Base-by-base conservation (phyloP, 2,888 invertebrate genomes). In the Temnothorax unifasciatus region DNA sequence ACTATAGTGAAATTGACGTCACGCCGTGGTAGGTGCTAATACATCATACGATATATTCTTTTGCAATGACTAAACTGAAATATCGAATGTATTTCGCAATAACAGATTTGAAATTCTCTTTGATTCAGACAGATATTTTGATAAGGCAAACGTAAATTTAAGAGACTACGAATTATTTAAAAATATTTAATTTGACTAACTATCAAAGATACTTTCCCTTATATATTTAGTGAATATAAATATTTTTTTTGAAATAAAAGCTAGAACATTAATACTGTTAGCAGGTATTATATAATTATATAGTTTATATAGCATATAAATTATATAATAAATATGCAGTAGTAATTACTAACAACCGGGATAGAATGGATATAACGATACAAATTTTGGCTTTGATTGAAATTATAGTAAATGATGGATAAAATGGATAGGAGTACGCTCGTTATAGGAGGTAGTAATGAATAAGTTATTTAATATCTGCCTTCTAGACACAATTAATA, bases 1-100 rank as follows among this genome's bases (percentile, higher is more conserved):
- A 47, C 79, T 73, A 73, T 73, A 73, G 73, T 13, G 25, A 71
- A 81, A 81, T 61, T 44, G 59, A 71, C 47, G 79, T 71, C 73
- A 71, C 38, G 11, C 13, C 18, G 73, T 61, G 61, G 73, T 38
- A 61, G 38, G 18, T 50, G 34, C 47, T 81, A 81, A 81, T 81
- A 73, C 47, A 73, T 81, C 73, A 81, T 29, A 29, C 59, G 38
- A 73, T 59, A 25, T 59, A 38, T 59, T 50, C 8, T 71, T 50
- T 21, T 21, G 11, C 52, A 18, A 29, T 13, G 29, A 38, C 13
- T 21, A 8, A 81, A 71, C 57, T 18, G 59, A 15, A 71, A 71
- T 59, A 21, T 38, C 4, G 15, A 47, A 21, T 73, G 47, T 41
- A 38, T 50, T 57, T 50, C 1, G 25, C 18, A 47, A 50, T 25